Conservation (phyloP, 2,113 vertebrate species). For the Vireo altiloquus region DNA sequence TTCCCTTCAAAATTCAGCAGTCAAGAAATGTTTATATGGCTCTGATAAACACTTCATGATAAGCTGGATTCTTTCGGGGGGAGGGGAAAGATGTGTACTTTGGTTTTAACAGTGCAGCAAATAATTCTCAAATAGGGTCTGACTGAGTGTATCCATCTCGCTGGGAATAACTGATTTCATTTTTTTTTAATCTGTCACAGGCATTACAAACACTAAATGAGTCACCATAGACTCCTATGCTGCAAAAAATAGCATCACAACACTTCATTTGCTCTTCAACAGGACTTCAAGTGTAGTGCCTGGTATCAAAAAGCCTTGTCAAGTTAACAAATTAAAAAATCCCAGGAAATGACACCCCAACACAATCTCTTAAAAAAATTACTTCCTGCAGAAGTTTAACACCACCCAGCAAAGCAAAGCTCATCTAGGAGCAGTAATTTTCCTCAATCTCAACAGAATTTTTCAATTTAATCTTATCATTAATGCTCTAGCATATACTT, state of each 20-base stretch:
- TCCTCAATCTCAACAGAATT: not conserved
- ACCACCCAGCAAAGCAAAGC: not conserved
- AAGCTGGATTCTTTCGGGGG: constrained; percentile 51
- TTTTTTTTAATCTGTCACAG: constrained; percentile 52
- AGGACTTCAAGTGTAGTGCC: constrained; percentile 23
- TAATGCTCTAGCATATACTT: not conserved
- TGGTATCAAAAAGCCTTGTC: constrained; percentile 28
- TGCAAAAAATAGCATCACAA: constrained; percentile 40
- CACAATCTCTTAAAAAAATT: not conserved
- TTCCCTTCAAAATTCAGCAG: constrained; percentile 62
- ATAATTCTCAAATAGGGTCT: constrained; percentile 57
- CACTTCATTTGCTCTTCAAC: constrained; percentile 40
- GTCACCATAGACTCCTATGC: constrained; percentile 17
- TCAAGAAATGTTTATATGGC: constrained; percentile 70
- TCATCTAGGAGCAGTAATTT: not conserved
- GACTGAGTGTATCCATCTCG: constrained; percentile 20
- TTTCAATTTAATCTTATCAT: not conserved
- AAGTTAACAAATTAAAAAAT: constrained; percentile 16
- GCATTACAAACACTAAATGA: constrained; percentile 46
- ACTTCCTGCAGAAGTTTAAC: not conserved
- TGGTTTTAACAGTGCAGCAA: constrained; percentile 41
- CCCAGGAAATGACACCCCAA: constrained; percentile 3
- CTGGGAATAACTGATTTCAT: not conserved
- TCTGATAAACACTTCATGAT: constrained; percentile 73
- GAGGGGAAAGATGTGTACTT: constrained; percentile 54